phyloP scores from a whole-genome alignment of 2,888 invertebrate species.

The Luffia ferchaultella region DNA sequence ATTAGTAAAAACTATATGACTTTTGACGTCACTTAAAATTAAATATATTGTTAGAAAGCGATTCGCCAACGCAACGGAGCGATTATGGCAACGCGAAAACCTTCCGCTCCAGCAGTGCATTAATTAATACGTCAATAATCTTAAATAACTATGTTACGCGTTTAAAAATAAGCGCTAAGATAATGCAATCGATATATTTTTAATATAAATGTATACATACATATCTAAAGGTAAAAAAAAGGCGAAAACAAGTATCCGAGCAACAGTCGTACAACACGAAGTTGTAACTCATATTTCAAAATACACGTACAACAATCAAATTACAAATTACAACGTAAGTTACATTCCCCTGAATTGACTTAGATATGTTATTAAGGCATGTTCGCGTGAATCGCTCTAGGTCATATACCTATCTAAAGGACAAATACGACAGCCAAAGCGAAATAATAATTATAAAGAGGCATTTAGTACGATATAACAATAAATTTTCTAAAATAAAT shows the following conservation, averaged over 20 bases:
- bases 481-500: conserved; percentile 5
- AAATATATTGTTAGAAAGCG: conserved; percentile 43
- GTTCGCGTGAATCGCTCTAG: conserved; percentile 62
- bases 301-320: conserved; percentile 16
- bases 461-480: conserved; percentile 33
- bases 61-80: conserved; percentile 33
- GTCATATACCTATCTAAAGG: conserved; percentile 46
- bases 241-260: background rate
- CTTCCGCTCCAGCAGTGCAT: conserved; percentile 22
- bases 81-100: conserved; percentile 32
- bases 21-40: conserved; percentile 31
- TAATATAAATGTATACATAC: background rate
- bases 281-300: conserved; percentile 19
- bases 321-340: conserved; percentile 31
- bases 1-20: conserved; percentile 57
- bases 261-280: background rate
- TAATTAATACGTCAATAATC: conserved; percentile 51
- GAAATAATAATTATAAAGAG: conserved; percentile 34
- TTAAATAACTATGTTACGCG: conserved; percentile 53
- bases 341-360: conserved; percentile 55
- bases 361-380: conserved; percentile 66
- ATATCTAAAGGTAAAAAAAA: background rate
- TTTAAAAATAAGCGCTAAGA: conserved; percentile 34
- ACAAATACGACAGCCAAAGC: conserved; percentile 64
- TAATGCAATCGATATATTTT: background rate